Base-by-base conservation (phyloP, 1,140 invertebrate species). In the Vanessa tameamea region DNA sequence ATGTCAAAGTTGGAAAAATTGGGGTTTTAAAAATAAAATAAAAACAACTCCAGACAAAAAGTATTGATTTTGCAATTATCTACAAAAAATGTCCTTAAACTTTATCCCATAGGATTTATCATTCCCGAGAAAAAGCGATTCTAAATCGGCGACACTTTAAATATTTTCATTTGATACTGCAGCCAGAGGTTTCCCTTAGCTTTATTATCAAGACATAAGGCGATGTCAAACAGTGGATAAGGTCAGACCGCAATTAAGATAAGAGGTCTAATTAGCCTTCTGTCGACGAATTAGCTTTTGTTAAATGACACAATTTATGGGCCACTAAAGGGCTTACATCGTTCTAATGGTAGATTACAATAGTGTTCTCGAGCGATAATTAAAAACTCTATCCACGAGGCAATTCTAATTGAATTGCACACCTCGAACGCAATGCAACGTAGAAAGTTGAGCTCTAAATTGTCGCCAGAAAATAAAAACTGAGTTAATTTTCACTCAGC, bases 171-270 rank as follows among this genome's bases (percentile, higher is more conserved):
- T 51, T 14, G 11, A 50, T 15, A 50, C 13, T 51, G 31, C 55
- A 12, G 55, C 12, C 43, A n/a, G n/a, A 26, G 57, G 57, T 61
- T n/a, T 23, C 31, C 57, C 37, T 61, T 15, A 61, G 57, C 57
- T 61, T 61, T 61, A 57, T 57, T 57, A 57, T 57, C 53, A 57
- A 57, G 53, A 57, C 50, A 20, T 57, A 57, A 57, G 55, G 16
- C 55, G 14, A 57, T 47, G 23, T 50, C 64, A 72, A 72, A 72
- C 64, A 65, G 23, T 43, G 64, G 47, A 72, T 61, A 20, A 50
- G 65, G 64, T 67, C 76, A 71, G 23, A 23, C 43, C 50, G 59
- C 69, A 78, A 72, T 74, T 73, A 67, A 75, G 68, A 80, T 80
- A 77, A 76, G 73, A 73, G 48, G n/a, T 50, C 65, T 47, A 75